Conservation (phyloP, 2,888 invertebrate species). For the Euplexia lucipara region DNA sequence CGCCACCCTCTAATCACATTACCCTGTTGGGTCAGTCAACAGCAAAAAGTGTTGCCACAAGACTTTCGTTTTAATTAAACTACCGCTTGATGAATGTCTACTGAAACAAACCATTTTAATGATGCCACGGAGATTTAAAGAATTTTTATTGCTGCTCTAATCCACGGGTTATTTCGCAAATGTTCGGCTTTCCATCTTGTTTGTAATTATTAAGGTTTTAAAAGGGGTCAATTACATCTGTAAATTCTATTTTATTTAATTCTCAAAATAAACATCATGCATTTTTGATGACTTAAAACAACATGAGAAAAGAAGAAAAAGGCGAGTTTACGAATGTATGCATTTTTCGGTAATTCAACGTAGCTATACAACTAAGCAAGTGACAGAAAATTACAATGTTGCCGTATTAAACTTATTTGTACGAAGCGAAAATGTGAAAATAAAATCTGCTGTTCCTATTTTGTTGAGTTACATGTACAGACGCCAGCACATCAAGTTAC, state of each 20-base stretch:
- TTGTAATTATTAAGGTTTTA: constrained; percentile 11
- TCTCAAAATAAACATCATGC: too few species aligned
- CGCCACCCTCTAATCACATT: constrained; percentile 62
- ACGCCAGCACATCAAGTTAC: too few species aligned
- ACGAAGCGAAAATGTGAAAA: too few species aligned
- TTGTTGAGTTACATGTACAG: too few species aligned
- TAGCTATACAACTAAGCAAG: too few species aligned
- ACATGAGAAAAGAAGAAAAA: too few species aligned
- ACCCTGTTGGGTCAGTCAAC: constrained; percentile 71
- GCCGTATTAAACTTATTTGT: too few species aligned
- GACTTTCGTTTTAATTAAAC: constrained; percentile 78
- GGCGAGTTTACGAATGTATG: too few species aligned
- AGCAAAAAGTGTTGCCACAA: constrained; percentile 69
- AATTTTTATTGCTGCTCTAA: constrained; percentile 49
- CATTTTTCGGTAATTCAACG: not conserved
- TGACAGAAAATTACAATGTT: not conserved
- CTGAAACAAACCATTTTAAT: constrained; percentile 75
- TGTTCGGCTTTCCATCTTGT: constrained; percentile 14
- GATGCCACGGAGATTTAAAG: constrained; percentile 65
- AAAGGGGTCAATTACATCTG: not conserved
- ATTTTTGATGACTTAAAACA: too few species aligned
- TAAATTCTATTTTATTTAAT: not conserved
- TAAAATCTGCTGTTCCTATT: too few species aligned
- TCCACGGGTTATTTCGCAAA: constrained; percentile 17
- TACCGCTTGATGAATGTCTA: constrained; percentile 74